Evolutionary conservation across 2,797 vertebrate species (phyloP).

Genomic region (Neopelma chrysocephalum): DNA sequence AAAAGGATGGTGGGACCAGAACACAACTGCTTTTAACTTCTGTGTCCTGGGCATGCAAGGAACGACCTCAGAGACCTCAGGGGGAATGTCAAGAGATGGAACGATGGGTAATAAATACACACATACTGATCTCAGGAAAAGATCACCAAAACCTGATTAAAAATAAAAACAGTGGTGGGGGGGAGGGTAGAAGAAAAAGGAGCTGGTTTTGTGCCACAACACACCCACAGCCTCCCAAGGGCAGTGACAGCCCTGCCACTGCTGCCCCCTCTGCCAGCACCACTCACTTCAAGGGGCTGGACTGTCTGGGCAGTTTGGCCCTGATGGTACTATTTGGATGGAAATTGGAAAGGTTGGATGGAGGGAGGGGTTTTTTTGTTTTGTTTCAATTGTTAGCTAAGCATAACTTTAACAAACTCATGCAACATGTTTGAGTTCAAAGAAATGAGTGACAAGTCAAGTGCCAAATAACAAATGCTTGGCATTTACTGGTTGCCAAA

Average conservation of each 20-base stretch:
- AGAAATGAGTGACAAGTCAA: slow-evolving; percentile 28
- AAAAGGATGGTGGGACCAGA: not conserved
- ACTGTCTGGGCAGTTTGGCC: not conserved
- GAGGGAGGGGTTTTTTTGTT: not conserved
- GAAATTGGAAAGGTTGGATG: not conserved
- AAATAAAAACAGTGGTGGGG: fast-evolving
- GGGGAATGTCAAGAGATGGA: not conserved
- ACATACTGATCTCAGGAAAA: not conserved
- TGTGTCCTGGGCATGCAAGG: not conserved
- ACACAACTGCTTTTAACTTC: not conserved
- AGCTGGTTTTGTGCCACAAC: not conserved
- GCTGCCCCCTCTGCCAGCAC: not conserved
- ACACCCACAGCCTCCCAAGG: not conserved
- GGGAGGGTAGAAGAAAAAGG: not conserved
- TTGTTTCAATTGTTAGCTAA: not conserved
- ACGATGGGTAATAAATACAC: not conserved
- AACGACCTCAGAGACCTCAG: not conserved
- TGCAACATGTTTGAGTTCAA: not conserved
- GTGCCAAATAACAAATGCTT: slow-evolving; percentile 27
- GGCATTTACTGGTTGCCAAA: slow-evolving; percentile 38
- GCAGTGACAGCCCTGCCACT: not conserved
- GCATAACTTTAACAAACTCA: not conserved
- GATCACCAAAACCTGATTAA: not conserved
- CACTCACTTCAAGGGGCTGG: not conserved
- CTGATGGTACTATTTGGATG: not conserved